These are phyloP conservation scores for Pedionomus torquatus DNA, from an alignment of 2,113 vertebrate species.

Conservation along the genomic window DNA sequence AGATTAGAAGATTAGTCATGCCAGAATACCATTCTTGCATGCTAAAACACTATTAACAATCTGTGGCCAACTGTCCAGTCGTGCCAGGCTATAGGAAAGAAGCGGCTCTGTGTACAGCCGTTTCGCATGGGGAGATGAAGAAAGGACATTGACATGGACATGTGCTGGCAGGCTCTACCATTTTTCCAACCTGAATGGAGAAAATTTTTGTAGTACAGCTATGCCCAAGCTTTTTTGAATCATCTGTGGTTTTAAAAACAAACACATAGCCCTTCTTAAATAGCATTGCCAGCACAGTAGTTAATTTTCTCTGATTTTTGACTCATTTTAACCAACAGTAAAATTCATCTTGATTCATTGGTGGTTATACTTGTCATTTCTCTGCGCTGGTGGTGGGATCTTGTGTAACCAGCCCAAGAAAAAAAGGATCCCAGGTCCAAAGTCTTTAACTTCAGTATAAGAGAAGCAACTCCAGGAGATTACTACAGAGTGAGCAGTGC, in stretches of 20 bases:
- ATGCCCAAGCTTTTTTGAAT: not conserved
- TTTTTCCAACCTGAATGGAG: not conserved
- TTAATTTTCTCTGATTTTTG: not conserved
- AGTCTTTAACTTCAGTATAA: not conserved
- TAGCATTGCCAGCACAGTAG: not conserved
- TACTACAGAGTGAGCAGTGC: not conserved
- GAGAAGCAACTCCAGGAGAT: not conserved
- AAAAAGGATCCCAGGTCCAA: not conserved
- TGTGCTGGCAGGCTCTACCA: not conserved
- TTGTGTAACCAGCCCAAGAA: not conserved
- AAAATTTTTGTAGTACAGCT: not conserved
- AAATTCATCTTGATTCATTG: not conserved
- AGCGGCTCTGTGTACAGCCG: not conserved
- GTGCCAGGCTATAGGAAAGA: not conserved
- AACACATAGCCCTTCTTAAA: not conserved
- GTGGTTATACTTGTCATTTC: not conserved
- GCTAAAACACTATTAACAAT: not conserved
- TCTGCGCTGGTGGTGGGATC: not conserved
- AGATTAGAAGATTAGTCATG: not conserved
- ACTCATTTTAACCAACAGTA: not conserved
- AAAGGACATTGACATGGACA: not conserved
- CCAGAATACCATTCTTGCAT: not conserved
- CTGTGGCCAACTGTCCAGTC: not conserved
- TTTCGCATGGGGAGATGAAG: not conserved
- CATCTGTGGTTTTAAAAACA: not conserved